Conservation (phyloP, 2,888 invertebrate species). For the Hyles lineata region DNA sequence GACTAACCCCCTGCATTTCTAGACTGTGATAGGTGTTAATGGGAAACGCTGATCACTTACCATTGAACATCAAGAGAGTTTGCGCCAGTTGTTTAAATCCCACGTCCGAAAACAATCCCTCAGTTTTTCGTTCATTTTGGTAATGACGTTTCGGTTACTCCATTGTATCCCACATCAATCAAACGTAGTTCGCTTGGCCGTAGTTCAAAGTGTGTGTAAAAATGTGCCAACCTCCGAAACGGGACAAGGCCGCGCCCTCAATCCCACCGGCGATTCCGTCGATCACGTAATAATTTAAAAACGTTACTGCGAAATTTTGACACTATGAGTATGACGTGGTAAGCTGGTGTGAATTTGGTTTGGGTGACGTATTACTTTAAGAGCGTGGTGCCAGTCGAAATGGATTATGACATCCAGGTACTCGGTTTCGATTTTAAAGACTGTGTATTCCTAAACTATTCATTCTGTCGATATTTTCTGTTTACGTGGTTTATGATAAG, state of each 20-base stretch:
- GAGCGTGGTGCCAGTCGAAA: no score
- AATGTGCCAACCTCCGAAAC: constrained; percentile 81
- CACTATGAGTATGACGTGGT: constrained; percentile 9
- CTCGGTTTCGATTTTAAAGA: no score
- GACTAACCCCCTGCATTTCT: no score
- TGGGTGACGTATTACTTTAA: no score
- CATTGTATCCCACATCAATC: constrained; percentile 17
- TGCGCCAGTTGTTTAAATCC: no score
- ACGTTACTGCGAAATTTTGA: constrained; percentile 49
- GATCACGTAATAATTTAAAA: constrained; percentile 60
- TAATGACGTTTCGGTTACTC: neutral
- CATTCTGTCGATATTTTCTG: no score
- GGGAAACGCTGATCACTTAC: no score
- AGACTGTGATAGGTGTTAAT: no score
- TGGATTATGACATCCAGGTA: no score
- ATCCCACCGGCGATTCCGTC: constrained; percentile 65
- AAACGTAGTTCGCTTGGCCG: constrained; percentile 50
- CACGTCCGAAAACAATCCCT: neutral
- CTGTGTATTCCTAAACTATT: no score
- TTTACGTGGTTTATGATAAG: no score
- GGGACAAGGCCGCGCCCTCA: constrained; percentile 79
- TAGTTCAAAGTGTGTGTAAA: constrained; percentile 73
- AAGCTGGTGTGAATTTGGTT: neutral
- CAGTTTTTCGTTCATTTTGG: neutral
- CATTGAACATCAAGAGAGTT: no score